A percentile compares a stretch with the other conserved stretches of the same genome.
phyloP scores from a whole-genome alignment of 2,888 invertebrate genomes.

The Nezara viridula region DNA sequence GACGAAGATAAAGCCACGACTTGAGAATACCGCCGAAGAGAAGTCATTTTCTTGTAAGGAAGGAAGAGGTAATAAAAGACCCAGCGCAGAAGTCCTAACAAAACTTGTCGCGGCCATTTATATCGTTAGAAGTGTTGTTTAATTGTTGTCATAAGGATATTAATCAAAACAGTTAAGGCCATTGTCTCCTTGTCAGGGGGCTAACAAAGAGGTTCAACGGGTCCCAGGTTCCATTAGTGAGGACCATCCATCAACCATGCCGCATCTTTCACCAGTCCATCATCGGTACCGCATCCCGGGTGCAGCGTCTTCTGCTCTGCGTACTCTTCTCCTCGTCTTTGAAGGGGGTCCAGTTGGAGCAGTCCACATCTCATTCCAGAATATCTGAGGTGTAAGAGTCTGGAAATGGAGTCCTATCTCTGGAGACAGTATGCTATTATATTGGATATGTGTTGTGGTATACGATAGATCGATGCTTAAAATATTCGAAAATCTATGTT shows the following conservation, averaged over 20 bases:
- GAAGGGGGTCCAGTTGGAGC: not conserved
- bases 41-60: slow-evolving; percentile 18
- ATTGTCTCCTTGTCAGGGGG: slow-evolving; percentile 3
- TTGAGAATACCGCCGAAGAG: not conserved
- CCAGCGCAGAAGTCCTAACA: not conserved
- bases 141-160: slow-evolving; percentile 20
- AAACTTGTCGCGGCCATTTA: slow-evolving; percentile 25
- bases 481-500: too few species aligned
- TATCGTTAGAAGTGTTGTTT: slow-evolving; percentile 23
- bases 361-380: not conserved
- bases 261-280: slow-evolving; percentile 42
- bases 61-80: not conserved
- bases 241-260: not conserved
- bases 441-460: too few species aligned
- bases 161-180: slow-evolving; percentile 26
- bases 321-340: not conserved
- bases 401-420: not conserved
- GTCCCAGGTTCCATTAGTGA: slow-evolving; percentile 29
- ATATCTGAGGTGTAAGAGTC: not conserved
- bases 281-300: slow-evolving; percentile 3
- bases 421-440: too few species aligned
- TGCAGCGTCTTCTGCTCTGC: not conserved
- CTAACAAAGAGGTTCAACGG: slow-evolving; percentile 32
- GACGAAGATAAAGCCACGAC: not conserved
- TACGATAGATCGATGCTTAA: too few species aligned